phyloP scores from a whole-genome alignment of 2,113 vertebrate genomes.

The Rallus limicola region DNA sequence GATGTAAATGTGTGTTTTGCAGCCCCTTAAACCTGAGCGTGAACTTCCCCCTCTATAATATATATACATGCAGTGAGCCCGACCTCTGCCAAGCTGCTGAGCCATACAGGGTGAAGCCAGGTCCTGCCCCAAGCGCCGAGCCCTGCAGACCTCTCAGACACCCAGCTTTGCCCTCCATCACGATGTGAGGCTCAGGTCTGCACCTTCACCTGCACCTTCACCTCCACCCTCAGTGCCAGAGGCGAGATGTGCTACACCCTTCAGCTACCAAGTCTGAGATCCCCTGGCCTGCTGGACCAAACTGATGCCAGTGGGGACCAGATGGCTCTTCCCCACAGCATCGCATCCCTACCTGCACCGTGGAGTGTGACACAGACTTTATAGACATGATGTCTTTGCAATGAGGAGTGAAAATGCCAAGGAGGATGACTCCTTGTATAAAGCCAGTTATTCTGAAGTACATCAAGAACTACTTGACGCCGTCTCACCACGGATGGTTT shows the following conservation, averaged over 20 bases:
- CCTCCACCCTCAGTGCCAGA: neutral
- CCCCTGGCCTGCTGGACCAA: neutral
- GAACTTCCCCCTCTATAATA: neutral
- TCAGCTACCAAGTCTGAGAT: no score
- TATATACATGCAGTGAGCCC: neutral
- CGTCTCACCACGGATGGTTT: neutral
- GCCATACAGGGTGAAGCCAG: neutral
- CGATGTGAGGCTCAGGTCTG: neutral
- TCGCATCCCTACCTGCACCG: neutral
- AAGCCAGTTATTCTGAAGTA: neutral
- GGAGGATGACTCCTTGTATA: neutral
- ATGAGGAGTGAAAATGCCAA: neutral
- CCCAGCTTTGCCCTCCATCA: neutral
- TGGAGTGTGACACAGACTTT: neutral
- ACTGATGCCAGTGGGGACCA: neutral
- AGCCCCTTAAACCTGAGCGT: neutral
- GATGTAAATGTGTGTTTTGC: neutral
- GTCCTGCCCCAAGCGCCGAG: neutral
- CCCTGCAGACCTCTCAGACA: neutral
- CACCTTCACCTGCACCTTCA: no score
- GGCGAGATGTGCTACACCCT: neutral
- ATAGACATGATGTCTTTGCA: neutral
- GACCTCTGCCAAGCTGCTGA: neutral
- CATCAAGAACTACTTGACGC: neutral
- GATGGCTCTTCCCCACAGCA: neutral